phyloP scores from a whole-genome alignment of 2,888 invertebrate genomes.

The Altica lythri region DNA sequence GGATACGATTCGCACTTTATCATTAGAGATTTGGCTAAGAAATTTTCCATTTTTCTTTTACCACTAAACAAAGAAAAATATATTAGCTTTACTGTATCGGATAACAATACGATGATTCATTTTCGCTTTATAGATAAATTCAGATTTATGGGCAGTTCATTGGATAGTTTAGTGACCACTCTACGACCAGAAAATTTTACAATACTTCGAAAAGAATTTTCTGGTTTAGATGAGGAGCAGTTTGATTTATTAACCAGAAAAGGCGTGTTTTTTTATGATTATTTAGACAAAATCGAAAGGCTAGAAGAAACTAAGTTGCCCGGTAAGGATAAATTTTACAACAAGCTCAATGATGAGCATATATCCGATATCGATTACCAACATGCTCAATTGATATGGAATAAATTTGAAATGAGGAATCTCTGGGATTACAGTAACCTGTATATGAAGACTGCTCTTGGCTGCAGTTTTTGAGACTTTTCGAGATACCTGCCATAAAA shows the following conservation, averaged over 20 bases:
- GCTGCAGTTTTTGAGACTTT: constrained; percentile 48
- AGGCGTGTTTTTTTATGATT: constrained; percentile 25
- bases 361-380: constrained; percentile 22
- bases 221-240: neutral
- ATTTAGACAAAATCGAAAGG: constrained; percentile 5
- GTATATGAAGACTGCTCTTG: constrained; percentile 42
- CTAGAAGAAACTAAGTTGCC: constrained; percentile 18
- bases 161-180: constrained; percentile 46
- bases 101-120: neutral
- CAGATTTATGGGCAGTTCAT: constrained; percentile 42
- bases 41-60: neutral
- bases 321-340: constrained; percentile 2
- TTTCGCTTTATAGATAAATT: constrained; percentile 16
- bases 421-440: constrained; percentile 47
- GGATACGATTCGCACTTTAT: constrained; percentile 16
- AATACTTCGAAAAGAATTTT: constrained; percentile 5
- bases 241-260: constrained; percentile 8
- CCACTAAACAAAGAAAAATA: constrained; percentile 15
- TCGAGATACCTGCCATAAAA: constrained; percentile 27
- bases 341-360: constrained; percentile 29
- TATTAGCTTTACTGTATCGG: neutral
- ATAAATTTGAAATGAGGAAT: constrained; percentile 39
- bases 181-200: constrained; percentile 28
- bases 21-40: constrained; percentile 1
- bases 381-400: constrained; percentile 46